Evolutionary conservation across 2,888 invertebrate species (phyloP), one percentile per base, ranked within the genome.

Genomic region (Pasiphila rectangulata): DNA sequence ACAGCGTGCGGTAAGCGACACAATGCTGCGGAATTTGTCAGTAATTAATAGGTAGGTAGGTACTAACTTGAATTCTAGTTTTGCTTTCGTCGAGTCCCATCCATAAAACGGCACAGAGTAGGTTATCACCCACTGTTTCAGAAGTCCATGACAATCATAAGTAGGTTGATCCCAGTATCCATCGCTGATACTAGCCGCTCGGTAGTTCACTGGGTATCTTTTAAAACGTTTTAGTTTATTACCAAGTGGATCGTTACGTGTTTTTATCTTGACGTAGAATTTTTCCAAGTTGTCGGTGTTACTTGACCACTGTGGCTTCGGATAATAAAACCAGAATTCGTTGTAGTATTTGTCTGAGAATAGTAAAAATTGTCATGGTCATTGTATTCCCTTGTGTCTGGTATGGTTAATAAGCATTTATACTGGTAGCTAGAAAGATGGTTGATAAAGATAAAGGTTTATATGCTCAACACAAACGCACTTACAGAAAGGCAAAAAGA

Each of bases 31-130:
- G n/a, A n/a, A n/a, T n/a, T n/a, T n/a, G n/a, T n/a, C n/a, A n/a
- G n/a, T n/a, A n/a, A n/a, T n/a, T n/a, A n/a, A n/a, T n/a, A n/a
- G n/a, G n/a, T n/a, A n/a, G n/a, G n/a, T n/a, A n/a, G n/a, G n/a
- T n/a, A 29, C 29, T 29, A 4, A 29, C 29, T 29, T 29, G 29
- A 29, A 29, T n/a, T 29, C 29, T 1, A 29, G 7, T 15, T 29
- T 29, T 13, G n/a, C 40, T 29, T 29, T 29, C 13, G 4, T 0
- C 2, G 17, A 32, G 76, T 97, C 96, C 96, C 95, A 96, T 43
- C 98, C 98, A 75, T 98, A 98, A 91, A 98, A 98, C 19, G 98
- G 98, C 38, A 94, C 94, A 12, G 96, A 95, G 85, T 98, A 98
- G 16, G 96, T 96, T 55, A 98, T 91, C 54, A 97, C 92, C 98